phyloP scores from a whole-genome alignment of 2,113 vertebrate species.

The Chionis minor region DNA sequence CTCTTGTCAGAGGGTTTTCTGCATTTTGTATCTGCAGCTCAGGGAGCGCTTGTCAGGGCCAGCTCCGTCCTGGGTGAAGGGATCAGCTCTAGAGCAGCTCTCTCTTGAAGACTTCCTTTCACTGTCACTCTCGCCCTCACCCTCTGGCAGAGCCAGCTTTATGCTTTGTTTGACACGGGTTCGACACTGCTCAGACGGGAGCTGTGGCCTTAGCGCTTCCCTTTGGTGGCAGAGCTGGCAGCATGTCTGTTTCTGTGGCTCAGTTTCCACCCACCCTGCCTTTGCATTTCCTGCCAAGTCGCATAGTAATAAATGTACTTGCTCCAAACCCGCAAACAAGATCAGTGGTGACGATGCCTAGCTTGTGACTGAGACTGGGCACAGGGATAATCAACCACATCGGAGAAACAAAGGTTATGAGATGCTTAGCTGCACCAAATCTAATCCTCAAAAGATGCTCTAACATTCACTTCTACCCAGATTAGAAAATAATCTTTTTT shows the following conservation, averaged over 20 bases:
- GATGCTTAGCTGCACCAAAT: not conserved
- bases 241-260: not conserved
- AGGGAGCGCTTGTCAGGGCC: not conserved
- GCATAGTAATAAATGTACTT: not conserved
- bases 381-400: not conserved
- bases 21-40: not conserved
- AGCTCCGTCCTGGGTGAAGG: not conserved
- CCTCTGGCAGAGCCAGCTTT: not conserved
- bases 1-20: not conserved
- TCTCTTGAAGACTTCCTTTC: not conserved
- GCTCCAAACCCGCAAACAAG: not conserved
- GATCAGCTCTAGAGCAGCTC: not conserved
- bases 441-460: not conserved
- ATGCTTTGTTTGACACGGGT: rapidly evolving
- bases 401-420: not conserved
- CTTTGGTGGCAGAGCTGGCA: not conserved
- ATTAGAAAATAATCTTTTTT: not conserved
- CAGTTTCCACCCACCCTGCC: not conserved
- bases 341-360: not conserved
- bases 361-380: rapidly evolving
- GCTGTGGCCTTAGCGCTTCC: not conserved
- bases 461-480: not conserved
- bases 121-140: not conserved
- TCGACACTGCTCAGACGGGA: not conserved
- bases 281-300: not conserved